Evolutionary conservation across 2,113 vertebrate genomes (phyloP).

Genomic region (Catharus bicknelli): DNA sequence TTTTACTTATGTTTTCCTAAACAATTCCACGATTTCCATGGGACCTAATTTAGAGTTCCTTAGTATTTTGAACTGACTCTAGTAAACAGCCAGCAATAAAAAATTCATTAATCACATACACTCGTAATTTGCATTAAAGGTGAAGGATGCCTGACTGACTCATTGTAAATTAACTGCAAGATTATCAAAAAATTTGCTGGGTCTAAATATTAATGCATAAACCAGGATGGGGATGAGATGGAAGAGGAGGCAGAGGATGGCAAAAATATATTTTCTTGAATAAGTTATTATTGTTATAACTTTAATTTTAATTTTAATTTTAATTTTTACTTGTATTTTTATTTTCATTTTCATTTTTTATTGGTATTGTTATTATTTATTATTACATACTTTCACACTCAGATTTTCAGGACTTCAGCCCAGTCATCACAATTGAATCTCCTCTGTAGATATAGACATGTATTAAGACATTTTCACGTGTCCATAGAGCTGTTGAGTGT

Average conservation of each 20-base stretch:
- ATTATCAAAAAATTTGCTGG: background rate
- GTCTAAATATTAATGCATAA: background rate
- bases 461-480: background rate
- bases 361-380: background rate
- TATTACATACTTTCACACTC: background rate
- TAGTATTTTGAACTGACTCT: background rate
- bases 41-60: background rate
- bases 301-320: too few relatives aligned
- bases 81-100: background rate
- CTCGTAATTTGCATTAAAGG: background rate
- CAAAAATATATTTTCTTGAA: background rate
- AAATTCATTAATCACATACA: background rate
- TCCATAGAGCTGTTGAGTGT: background rate
- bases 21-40: background rate
- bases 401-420: background rate
- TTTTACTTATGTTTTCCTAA: background rate
- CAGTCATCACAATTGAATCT: background rate
- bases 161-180: background rate
- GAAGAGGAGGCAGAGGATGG: background rate
- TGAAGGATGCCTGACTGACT: background rate
- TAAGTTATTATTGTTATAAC: background rate
- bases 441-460: background rate
- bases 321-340: background rate
- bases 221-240: background rate
- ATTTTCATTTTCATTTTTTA: background rate